Base-by-base conservation (phyloP, 1,140 invertebrate genomes). In the Neodiprion virginianus region DNA sequence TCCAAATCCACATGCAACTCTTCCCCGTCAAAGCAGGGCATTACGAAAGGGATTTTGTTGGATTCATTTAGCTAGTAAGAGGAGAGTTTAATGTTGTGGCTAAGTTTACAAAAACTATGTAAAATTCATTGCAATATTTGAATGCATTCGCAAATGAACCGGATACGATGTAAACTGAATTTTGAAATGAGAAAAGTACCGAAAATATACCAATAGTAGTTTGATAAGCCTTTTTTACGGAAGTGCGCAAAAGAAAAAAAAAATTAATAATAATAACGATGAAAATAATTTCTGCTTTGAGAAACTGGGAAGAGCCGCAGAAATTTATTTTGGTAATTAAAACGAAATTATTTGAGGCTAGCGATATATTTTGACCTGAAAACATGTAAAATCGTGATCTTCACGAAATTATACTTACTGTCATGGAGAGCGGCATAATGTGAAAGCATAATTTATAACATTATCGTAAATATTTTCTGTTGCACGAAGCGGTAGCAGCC, bases 21-120 rank as follows among this genome's bases (percentile, higher is more conserved):
- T 69, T 69, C 21, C 4, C 40, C 67, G 17, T 69, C 67, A 47
- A 69, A 69, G 67, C 40, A 69, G 11, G 67, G 67, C 11, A 14
- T 69, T 14, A 69, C 21, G 14, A 69, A 7, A 17, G 67, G 67
- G 12, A 21, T 69, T 14, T 61, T 61, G 67, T 69, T 47, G 11
- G 9, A 69, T 69, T 21, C 23, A 23, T 69, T 69, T 12, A 21
- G 67, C 40, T 23, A 21, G 21, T 14, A 69, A 17, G 7, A 69
- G 17, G 21, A 14, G 17, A 69, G 67, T 14, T 23, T 14, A 23
- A 69, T 65, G 1, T 65, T 14, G 1, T 65, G 61, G 7, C 61
- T 14, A 65, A 40, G 28, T 40, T 65, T 1, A 65, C 61, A 65
- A 65, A 65, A 65, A 65, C 17, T 17, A 21, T 14, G 7, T 65